Evolutionary conservation across 2,113 vertebrate genomes (phyloP).

Genomic region (Myanophis thanlyinensis): DNA sequence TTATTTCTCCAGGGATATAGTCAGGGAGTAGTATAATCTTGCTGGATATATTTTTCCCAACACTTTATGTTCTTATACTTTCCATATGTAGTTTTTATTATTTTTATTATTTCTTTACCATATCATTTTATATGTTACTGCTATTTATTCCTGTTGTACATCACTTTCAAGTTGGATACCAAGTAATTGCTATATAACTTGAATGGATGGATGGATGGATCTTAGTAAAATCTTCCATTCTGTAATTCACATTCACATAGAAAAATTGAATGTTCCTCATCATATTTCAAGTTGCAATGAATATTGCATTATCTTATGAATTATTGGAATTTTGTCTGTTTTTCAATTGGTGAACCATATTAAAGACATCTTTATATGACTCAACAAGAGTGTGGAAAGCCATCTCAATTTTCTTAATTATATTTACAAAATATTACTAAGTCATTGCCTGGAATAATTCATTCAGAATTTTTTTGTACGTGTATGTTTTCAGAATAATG

Average conservation of each 20-base stretch:
- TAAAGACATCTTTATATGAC: slow-evolving; percentile 45
- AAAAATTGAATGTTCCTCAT: not conserved
- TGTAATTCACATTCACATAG: not conserved
- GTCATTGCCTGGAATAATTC: slow-evolving; percentile 56
- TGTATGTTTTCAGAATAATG: slow-evolving; percentile 19
- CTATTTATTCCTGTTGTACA: not conserved
- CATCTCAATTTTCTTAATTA: slow-evolving; percentile 55
- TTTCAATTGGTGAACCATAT: slow-evolving; percentile 44
- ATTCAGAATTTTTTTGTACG: slow-evolving; percentile 34
- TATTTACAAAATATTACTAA: slow-evolving; percentile 48
- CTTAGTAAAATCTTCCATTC: not conserved
- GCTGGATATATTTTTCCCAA: not conserved
- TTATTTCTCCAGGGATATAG: not conserved
- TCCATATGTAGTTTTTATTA: not conserved
- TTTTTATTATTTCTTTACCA: not conserved
- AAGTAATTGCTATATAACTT: not conserved
- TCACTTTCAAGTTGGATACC: not conserved
- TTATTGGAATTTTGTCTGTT: slow-evolving; percentile 27
- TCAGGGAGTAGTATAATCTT: not conserved
- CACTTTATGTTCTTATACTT: not conserved
- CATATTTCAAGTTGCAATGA: not conserved
- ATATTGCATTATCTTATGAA: not conserved
- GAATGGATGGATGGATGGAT: not conserved
- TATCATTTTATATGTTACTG: not conserved
- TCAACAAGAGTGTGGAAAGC: slow-evolving; percentile 43